phyloP scores from a whole-genome alignment of 2,888 invertebrate genomes.

The Lochmaea capreae region DNA sequence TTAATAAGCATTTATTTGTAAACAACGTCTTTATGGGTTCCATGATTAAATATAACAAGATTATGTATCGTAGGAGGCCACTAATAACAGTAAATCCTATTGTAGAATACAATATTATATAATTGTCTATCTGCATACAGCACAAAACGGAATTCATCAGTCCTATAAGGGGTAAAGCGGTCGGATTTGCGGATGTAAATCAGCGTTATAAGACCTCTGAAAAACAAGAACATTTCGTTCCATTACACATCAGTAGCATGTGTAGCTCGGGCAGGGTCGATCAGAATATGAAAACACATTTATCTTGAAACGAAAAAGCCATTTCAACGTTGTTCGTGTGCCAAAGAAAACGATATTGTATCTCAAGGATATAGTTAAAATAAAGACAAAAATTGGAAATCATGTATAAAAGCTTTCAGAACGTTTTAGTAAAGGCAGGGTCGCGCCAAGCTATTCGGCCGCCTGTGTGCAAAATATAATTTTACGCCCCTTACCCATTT shows the following conservation, averaged over 20 bases:
- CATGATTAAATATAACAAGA: neutral
- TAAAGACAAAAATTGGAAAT: neutral
- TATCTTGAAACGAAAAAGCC: neutral
- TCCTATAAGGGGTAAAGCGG: neutral
- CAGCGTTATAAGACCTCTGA: constrained; percentile 13
- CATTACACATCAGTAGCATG: constrained; percentile 24
- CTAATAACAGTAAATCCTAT: constrained; percentile 12
- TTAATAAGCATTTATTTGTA: neutral
- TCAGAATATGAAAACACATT: constrained; percentile 10
- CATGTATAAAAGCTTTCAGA: neutral
- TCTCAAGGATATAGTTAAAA: neutral
- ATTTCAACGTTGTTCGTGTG: neutral
- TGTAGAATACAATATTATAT: neutral
- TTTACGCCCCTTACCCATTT: too few species aligned
- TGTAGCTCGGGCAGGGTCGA: constrained; percentile 11
- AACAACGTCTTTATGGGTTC: neutral
- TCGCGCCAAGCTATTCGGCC: too few species aligned
- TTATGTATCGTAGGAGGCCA: neutral
- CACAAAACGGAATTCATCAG: neutral
- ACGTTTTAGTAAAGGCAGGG: too few species aligned
- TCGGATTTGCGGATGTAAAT: neutral
- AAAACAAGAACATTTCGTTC: constrained; percentile 19
- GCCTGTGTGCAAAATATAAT: too few species aligned
- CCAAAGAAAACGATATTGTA: neutral
- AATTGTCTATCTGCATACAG: neutral